Percentiles rank a stretch among this genome's conserved stretches.
Conservation (phyloP, 2,113 vertebrate species). For the Desmodus rotundus region DNA sequence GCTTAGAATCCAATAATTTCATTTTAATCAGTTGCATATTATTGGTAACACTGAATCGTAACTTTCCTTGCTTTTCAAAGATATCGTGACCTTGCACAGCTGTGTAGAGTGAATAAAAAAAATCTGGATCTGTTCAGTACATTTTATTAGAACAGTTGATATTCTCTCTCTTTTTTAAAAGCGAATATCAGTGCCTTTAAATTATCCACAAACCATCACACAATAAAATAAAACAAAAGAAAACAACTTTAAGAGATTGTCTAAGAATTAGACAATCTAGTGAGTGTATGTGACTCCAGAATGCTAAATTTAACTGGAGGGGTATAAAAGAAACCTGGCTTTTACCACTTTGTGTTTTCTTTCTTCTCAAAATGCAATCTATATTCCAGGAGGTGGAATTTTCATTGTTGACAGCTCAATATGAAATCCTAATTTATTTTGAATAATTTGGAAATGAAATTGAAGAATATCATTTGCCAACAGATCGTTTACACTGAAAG, state of each 20-base stretch:
- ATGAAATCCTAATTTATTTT: constrained; percentile 63
- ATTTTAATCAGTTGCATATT: constrained; percentile 72
- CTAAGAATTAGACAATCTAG: constrained; percentile 27
- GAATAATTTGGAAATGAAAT: constrained; percentile 68
- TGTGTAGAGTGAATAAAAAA: constrained; percentile 16
- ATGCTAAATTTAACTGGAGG: not conserved
- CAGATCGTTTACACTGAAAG: constrained; percentile 51
- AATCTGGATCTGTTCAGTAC: not conserved
- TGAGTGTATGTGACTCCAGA: not conserved
- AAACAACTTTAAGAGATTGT: constrained; percentile 30
- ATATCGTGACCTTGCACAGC: constrained; percentile 46
- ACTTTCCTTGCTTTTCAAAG: constrained; percentile 55
- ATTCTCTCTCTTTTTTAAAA: not conserved
- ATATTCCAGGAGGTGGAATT: constrained; percentile 60
- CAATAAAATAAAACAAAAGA: constrained; percentile 45
- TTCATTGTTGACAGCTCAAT: constrained; percentile 62
- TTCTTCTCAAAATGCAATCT: constrained; percentile 50
- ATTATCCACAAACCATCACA: constrained; percentile 43
- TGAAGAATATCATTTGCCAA: constrained; percentile 63
- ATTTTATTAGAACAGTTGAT: constrained; percentile 29
- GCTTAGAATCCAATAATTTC: constrained; percentile 68
- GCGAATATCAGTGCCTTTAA: constrained; percentile 39
- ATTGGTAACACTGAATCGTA: constrained; percentile 67
- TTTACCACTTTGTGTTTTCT: constrained; percentile 39
- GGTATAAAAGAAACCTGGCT: not conserved